These are phyloP conservation scores for Tipula lateralis DNA, from an alignment of 2,888 invertebrate species.

Conservation along the genomic window DNA sequence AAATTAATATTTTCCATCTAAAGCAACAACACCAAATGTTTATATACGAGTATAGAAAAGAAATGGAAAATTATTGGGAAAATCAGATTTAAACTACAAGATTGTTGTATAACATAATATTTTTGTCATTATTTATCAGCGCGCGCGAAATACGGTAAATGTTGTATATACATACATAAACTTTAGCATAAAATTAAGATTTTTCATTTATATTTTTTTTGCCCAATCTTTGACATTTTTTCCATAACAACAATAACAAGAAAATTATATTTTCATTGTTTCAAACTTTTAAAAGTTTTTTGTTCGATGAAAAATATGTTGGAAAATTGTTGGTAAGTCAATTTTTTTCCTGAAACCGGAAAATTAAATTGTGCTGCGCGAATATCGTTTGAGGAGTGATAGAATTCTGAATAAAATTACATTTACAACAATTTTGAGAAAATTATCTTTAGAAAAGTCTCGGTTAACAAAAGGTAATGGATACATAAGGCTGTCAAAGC, in stretches of 20 bases:
- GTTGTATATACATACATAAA: neutral
- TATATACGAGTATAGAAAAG: too few species aligned
- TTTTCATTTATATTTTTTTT: neutral
- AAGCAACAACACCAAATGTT: neutral
- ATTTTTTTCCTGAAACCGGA: too few species aligned
- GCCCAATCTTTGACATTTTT: neutral
- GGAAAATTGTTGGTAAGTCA: neutral
- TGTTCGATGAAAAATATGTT: neutral
- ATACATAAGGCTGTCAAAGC: too few species aligned
- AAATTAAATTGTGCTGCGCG: too few species aligned
- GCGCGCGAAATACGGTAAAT: neutral
- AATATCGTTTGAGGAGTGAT: too few species aligned
- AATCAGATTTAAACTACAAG: slow-evolving; percentile 1
- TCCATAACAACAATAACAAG: neutral
- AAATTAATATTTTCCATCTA: neutral
- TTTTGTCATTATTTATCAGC: neutral
- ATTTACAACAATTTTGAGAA: too few species aligned
- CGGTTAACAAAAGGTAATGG: too few species aligned
- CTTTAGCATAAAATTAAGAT: neutral
- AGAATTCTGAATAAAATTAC: too few species aligned
- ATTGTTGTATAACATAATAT: neutral
- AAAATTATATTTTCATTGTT: neutral
- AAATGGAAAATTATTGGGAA: neutral
- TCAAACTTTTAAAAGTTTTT: neutral
- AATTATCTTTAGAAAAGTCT: too few species aligned